Percentiles rank a stretch among this genome's conserved stretches.
Evolutionary conservation across 2,797 vertebrate species (phyloP).

Genomic region (Graptemys geographica): DNA sequence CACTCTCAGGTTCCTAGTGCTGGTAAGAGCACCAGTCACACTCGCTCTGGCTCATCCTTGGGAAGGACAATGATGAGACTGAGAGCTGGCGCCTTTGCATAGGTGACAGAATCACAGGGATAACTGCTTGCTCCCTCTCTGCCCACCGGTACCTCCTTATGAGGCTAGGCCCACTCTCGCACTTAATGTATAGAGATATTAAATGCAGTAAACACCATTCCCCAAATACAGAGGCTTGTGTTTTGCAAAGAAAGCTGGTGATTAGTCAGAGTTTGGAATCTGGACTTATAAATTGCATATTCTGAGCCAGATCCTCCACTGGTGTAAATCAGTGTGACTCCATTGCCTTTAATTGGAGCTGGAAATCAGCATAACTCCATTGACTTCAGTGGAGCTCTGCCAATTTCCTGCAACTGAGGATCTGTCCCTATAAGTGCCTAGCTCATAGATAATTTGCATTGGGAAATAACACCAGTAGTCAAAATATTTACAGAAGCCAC

Average conservation of each 20-base stretch:
- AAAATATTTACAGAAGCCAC: slow-evolving; percentile 61
- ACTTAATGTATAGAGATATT: background rate
- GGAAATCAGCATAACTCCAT: background rate
- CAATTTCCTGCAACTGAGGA: slow-evolving; percentile 58
- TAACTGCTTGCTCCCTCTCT: background rate
- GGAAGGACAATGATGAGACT: background rate
- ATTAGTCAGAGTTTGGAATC: background rate
- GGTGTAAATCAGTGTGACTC: background rate
- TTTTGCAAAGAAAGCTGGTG: background rate
- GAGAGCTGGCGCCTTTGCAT: background rate
- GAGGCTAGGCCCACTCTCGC: background rate
- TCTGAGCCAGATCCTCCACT: background rate
- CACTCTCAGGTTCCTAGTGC: background rate
- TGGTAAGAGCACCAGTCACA: background rate
- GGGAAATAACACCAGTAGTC: background rate
- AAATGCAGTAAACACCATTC: background rate
- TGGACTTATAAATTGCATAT: background rate
- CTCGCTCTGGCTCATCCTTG: background rate
- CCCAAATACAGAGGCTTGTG: background rate
- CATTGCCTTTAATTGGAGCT: background rate
- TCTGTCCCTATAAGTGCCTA: slow-evolving; percentile 32
- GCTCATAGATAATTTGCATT: slow-evolving; percentile 51
- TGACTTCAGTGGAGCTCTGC: slow-evolving; percentile 42
- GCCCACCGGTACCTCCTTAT: background rate
- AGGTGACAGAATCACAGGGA: accelerated